These are phyloP conservation scores for Cacatua alba DNA, from an alignment of 2,113 vertebrate species.

Conservation along the genomic window DNA sequence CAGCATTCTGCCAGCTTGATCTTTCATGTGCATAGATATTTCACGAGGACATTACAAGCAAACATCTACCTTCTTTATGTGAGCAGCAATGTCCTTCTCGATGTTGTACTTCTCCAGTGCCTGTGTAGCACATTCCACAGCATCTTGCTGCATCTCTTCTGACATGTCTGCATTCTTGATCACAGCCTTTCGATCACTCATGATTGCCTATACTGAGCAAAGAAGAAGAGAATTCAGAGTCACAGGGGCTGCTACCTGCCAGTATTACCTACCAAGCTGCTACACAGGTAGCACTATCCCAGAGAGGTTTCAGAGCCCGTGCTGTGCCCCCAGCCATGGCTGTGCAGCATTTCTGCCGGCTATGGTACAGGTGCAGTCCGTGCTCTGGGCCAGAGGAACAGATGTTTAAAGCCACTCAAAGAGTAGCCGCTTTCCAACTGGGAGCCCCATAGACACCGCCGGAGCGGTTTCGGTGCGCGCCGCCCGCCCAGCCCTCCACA, in stretches of 20 bases:
- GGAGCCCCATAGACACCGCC: not conserved
- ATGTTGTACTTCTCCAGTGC: slow-evolving; percentile 98
- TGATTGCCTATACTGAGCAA: too few relatives aligned
- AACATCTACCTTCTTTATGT: slow-evolving; percentile 91
- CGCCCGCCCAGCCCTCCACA: not conserved
- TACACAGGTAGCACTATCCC: too few relatives aligned
- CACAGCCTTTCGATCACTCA: too few relatives aligned
- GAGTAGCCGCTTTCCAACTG: not conserved
- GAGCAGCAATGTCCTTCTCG: slow-evolving; percentile 97
- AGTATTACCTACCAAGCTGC: too few relatives aligned
- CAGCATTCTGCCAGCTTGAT: not conserved
- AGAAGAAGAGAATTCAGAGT: too few relatives aligned
- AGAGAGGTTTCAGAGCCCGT: too few relatives aligned
- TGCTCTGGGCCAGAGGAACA: too few relatives aligned
- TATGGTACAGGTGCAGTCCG: not conserved
- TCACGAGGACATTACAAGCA: fast-evolving
- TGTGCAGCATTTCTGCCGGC: not conserved
- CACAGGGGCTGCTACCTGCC: too few relatives aligned
- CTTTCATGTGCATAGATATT: not conserved
- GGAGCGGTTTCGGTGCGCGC: not conserved
- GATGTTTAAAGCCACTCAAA: not conserved
- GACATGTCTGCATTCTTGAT: too few relatives aligned
- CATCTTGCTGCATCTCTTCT: slow-evolving; percentile 76
- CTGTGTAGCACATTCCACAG: slow-evolving; percentile 95
- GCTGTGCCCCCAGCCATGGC: not conserved